These are phyloP conservation scores for Nettapus auritus DNA, from an alignment of 2,113 vertebrate genomes.

Conservation along the genomic window DNA sequence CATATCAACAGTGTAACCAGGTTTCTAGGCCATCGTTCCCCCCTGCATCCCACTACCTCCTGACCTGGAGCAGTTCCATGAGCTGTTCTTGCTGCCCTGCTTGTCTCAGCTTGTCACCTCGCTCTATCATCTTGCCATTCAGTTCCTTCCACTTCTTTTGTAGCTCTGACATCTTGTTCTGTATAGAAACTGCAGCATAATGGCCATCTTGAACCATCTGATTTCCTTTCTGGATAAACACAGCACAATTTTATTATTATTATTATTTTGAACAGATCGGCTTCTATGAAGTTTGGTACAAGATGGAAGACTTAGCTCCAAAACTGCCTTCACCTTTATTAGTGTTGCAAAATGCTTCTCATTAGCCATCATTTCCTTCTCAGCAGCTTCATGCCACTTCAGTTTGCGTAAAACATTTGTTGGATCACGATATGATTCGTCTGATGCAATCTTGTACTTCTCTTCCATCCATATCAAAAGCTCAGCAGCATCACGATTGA, in stretches of 20 bases:
- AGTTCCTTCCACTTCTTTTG: constrained; percentile 81
- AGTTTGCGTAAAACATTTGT: constrained; percentile 83
- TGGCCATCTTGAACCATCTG: constrained; percentile 76
- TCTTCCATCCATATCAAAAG: constrained; percentile 90
- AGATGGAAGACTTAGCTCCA: not conserved
- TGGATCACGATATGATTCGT: constrained; percentile 82
- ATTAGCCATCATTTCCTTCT: constrained; percentile 85
- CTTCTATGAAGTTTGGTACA: not conserved
- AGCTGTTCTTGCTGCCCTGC: constrained; percentile 88
- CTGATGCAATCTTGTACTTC: constrained; percentile 82
- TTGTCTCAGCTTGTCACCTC: constrained; percentile 84
- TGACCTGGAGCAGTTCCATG: constrained; percentile 88
- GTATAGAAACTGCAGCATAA: constrained; percentile 71
- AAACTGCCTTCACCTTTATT: constrained; percentile 75
- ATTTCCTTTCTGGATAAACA: constrained; percentile 77
- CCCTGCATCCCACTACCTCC: not conserved
- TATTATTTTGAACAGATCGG: not conserved
- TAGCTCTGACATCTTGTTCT: constrained; percentile 74
- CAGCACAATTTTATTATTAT: not conserved
- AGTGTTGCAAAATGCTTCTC: constrained; percentile 78
- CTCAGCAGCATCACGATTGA: constrained; percentile 82
- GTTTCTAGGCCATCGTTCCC: not conserved
- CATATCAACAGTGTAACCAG: not conserved
- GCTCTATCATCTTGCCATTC: constrained; percentile 82
- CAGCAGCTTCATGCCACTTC: constrained; percentile 82